Percentiles rank a stretch among this genome's conserved stretches.
These are phyloP conservation scores for Euplagia quadripunctaria DNA, from an alignment of 2,888 invertebrate genomes.

Conservation along the genomic window DNA sequence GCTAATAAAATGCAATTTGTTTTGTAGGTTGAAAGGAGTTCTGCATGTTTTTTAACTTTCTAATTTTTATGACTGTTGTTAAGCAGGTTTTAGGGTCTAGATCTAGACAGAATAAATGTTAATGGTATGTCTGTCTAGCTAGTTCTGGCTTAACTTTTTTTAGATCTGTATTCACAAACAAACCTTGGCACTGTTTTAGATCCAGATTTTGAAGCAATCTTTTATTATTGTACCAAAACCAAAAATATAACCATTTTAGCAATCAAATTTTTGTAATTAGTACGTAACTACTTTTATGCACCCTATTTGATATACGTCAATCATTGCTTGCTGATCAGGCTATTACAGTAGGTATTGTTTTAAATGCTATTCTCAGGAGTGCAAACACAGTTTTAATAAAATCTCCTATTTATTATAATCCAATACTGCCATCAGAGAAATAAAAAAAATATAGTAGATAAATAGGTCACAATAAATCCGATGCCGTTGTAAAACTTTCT, in stretches of 20 bases:
- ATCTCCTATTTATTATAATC: too few species aligned
- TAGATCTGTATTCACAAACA: conserved; percentile 2
- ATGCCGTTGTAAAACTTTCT: too few species aligned
- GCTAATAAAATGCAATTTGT: conserved; percentile 85
- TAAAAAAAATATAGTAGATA: too few species aligned
- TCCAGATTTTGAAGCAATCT: background rate
- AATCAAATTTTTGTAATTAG: background rate
- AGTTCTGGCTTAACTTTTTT: conserved; percentile 13
- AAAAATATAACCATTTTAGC: background rate
- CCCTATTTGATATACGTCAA: background rate
- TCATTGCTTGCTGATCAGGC: background rate
- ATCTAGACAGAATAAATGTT: conserved; percentile 56
- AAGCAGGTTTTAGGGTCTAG: conserved; percentile 82
- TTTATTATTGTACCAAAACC: background rate
- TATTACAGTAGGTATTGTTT: background rate
- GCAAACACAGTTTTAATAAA: too few species aligned
- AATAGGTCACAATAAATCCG: too few species aligned
- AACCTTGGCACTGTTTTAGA: conserved; percentile 2
- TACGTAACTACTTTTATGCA: background rate
- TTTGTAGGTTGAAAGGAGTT: conserved; percentile 83
- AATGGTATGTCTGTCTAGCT: conserved; percentile 52
- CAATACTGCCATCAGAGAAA: too few species aligned
- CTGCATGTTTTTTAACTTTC: conserved; percentile 80
- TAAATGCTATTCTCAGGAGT: too few species aligned
- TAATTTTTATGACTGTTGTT: conserved; percentile 81